phyloP scores from a whole-genome alignment of 2,888 invertebrate genomes.

The Campoplex capitator region DNA sequence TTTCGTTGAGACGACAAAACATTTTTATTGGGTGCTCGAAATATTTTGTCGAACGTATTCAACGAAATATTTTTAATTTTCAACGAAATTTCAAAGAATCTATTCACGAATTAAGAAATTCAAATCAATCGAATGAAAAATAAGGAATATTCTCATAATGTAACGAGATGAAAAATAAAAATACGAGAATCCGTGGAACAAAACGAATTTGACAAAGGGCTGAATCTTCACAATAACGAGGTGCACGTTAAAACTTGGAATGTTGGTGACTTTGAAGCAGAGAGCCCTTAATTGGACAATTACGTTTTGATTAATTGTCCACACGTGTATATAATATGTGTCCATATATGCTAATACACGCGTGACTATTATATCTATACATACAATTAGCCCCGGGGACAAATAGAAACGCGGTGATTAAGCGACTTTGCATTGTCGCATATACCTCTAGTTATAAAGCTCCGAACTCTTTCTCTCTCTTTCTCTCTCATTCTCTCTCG shows the following conservation, averaged over 20 bases:
- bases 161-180: background rate
- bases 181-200: background rate
- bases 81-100: too few relatives aligned
- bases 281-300: slow-evolving; percentile 2
- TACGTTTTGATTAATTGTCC: slow-evolving; percentile 34
- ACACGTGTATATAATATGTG: slow-evolving; percentile 23
- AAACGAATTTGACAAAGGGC: slow-evolving; percentile 1
- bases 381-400: slow-evolving; percentile 16
- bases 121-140: background rate
- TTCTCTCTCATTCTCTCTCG: slow-evolving; percentile 40
- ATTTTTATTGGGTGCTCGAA: too few relatives aligned
- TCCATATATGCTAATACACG: slow-evolving; percentile 10
- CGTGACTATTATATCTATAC: background rate
- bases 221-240: slow-evolving; percentile 4
- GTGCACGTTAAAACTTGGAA: background rate
- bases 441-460: slow-evolving; percentile 53
- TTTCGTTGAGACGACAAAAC: too few relatives aligned
- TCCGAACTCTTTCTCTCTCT: slow-evolving; percentile 33
- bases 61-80: too few relatives aligned
- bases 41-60: too few relatives aligned
- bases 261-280: background rate
- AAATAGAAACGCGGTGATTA: slow-evolving; percentile 55
- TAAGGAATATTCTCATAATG: background rate
- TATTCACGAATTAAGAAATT: background rate
- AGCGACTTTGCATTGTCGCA: slow-evolving; percentile 58